These are phyloP conservation scores for Petroica traversi DNA, from an alignment of 2,113 vertebrate genomes.

Conservation along the genomic window DNA sequence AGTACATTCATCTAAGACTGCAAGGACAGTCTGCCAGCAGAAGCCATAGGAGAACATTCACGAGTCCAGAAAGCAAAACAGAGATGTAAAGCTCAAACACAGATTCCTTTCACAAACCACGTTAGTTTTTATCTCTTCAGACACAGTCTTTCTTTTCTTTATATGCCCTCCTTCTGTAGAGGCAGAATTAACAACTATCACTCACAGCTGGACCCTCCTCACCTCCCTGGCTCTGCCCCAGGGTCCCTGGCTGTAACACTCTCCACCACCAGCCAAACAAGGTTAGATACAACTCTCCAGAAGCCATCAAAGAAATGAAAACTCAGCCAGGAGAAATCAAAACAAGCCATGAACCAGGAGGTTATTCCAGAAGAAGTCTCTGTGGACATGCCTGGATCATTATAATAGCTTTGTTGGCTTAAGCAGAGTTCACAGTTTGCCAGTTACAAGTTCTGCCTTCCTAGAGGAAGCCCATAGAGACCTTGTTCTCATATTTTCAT, in stretches of 20 bases:
- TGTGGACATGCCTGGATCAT: background rate
- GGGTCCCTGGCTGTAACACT: background rate
- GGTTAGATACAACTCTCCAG: background rate
- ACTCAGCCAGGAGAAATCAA: background rate
- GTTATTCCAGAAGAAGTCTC: background rate
- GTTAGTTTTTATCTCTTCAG: background rate
- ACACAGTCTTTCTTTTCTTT: background rate
- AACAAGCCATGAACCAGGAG: background rate
- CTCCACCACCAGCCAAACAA: background rate
- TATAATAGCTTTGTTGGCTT: background rate
- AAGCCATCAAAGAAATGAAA: background rate
- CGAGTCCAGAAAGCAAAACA: fast-evolving
- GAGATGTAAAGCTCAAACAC: background rate
- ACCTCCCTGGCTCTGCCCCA: background rate
- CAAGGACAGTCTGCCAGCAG: background rate
- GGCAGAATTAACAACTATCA: background rate
- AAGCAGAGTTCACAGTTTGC: background rate
- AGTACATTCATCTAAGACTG: background rate
- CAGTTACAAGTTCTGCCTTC: background rate
- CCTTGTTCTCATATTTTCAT: background rate
- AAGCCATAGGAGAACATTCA: background rate
- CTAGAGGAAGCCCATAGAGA: background rate
- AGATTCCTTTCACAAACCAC: background rate
- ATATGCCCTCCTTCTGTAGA: background rate
- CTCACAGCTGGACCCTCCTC: background rate